Evolutionary conservation across 2,797 vertebrate species (phyloP).

Genomic region (Muscicapa striata): DNA sequence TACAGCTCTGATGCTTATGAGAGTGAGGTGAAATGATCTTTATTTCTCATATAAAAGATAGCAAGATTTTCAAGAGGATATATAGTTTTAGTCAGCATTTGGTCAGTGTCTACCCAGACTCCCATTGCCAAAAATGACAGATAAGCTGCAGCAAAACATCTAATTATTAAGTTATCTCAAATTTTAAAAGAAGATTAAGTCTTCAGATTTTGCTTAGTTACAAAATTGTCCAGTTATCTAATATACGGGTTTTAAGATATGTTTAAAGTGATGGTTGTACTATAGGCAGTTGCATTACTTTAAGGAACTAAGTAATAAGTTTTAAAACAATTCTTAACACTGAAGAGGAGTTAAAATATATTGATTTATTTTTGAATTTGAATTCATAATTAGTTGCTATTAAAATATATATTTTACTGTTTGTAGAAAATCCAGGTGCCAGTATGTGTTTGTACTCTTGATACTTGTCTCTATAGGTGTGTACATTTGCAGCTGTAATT

Average conservation of each 20-base stretch:
- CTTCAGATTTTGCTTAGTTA: not conserved
- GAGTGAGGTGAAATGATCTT: not conserved
- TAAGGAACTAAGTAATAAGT: not conserved
- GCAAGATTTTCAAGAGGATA: not conserved
- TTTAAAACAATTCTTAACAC: not conserved
- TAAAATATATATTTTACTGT: not conserved
- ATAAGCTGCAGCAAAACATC: not conserved
- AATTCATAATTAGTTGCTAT: not conserved
- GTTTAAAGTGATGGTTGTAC: not conserved
- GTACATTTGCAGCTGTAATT: not conserved
- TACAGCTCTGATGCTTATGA: not conserved
- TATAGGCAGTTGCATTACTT: not conserved
- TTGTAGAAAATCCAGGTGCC: not conserved
- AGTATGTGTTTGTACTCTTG: not conserved
- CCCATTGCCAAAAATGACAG: not conserved
- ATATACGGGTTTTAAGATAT: not conserved
- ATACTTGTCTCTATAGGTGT: not conserved
- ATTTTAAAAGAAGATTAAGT: not conserved
- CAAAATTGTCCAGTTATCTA: not conserved
- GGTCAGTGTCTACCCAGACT: not conserved
- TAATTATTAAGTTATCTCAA: not conserved
- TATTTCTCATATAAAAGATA: not conserved
- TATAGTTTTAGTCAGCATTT: not conserved
- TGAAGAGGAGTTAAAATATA: not conserved
- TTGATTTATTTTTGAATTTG: not conserved